Evolutionary conservation across 2,797 vertebrate species (phyloP).

Genomic region (Cuculus canorus): DNA sequence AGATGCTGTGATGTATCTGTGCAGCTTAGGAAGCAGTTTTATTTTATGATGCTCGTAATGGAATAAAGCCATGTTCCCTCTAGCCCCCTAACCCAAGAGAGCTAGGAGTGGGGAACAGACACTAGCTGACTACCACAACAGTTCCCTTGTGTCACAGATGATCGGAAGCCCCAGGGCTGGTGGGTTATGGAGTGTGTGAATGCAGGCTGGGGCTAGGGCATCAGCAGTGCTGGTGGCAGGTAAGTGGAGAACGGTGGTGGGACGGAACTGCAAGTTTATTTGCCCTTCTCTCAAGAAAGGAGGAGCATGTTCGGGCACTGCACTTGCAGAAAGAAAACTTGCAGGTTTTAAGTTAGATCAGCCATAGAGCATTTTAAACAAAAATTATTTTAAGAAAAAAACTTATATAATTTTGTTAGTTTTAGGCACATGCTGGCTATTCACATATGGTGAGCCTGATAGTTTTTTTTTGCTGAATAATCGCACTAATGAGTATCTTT

Average conservation of each 20-base stretch:
- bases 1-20: not conserved
- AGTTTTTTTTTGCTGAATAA: not conserved
- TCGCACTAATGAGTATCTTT: not conserved
- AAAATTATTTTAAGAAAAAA: not conserved
- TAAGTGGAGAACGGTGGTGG: rapidly evolving
- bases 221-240: not conserved
- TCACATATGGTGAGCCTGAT: not conserved
- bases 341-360: not conserved
- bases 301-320: not conserved
- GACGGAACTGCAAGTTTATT: not conserved
- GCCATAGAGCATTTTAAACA: not conserved
- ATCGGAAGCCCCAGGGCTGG: not conserved
- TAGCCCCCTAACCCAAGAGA: not conserved
- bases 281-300: not conserved
- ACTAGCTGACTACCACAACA: rapidly evolving
- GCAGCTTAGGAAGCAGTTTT: not conserved
- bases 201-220: not conserved
- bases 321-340: not conserved
- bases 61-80: not conserved
- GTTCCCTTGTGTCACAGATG: not conserved
- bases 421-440: not conserved
- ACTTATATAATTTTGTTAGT: not conserved
- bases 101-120: not conserved
- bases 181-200: no score
- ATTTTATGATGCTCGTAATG: not conserved